These are phyloP conservation scores for Standfussiana lucernea DNA, from an alignment of 2,888 invertebrate species.

Conservation along the genomic window DNA sequence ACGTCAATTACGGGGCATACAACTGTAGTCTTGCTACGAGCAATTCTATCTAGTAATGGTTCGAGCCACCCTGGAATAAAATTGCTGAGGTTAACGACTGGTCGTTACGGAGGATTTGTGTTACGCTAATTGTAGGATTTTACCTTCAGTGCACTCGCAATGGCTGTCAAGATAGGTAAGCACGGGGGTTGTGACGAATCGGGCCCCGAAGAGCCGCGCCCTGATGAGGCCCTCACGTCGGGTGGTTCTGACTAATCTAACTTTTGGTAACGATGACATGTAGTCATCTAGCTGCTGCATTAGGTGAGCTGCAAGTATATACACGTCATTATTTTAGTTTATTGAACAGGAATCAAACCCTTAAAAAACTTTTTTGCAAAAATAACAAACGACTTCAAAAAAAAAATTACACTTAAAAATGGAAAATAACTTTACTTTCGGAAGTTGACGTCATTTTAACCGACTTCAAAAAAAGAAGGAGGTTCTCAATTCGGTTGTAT, in stretches of 20 bases:
- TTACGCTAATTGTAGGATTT: slow-evolving; percentile 59
- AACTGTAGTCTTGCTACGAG: slow-evolving; percentile 95
- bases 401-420: too few relatives aligned
- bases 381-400: too few relatives aligned
- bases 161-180: slow-evolving; percentile 99
- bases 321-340: not conserved
- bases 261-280: slow-evolving; percentile 97
- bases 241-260: slow-evolving; percentile 96
- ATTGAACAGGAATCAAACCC: not conserved
- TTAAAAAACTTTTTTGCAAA: not conserved
- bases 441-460: too few relatives aligned
- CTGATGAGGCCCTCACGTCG: slow-evolving; percentile 98
- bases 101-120: slow-evolving; percentile 50
- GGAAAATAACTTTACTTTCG: too few relatives aligned
- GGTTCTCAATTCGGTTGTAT: too few relatives aligned
- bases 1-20: slow-evolving; percentile 99
- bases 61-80: slow-evolving; percentile 96
- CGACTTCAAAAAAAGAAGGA: too few relatives aligned
- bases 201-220: slow-evolving; percentile 97
- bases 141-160: slow-evolving; percentile 98
- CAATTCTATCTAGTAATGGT: slow-evolving; percentile 97
- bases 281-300: slow-evolving; percentile 98
- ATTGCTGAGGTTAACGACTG: slow-evolving; percentile 56
- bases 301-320: slow-evolving; percentile 94
- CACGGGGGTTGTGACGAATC: slow-evolving; percentile 96